A percentile compares a stretch with the other conserved stretches of the same genome.
phyloP scores from a whole-genome alignment of 1,140 invertebrate genomes.

The Euwallacea fornicatus region DNA sequence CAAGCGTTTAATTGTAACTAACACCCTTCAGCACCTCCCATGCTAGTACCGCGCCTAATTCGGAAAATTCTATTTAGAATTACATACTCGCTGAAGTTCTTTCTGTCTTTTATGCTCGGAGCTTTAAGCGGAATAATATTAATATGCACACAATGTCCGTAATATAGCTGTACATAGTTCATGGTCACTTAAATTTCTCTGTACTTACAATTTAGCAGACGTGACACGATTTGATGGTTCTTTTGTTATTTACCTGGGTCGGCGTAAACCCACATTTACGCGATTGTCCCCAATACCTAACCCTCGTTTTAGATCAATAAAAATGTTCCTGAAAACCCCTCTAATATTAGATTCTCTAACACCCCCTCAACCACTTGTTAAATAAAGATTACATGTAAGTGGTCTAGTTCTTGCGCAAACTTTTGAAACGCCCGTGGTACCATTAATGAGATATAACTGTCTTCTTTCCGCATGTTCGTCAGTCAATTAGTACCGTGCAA shows the following conservation, averaged over 20 bases:
- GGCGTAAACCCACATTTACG: neutral
- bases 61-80: no score
- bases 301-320: no score
- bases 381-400: no score
- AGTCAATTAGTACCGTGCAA: neutral
- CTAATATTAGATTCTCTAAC: no score
- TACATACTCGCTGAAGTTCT: no score
- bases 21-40: no score
- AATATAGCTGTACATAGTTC: slow-evolving; percentile 13
- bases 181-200: slow-evolving; percentile 21
- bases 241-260: no score
- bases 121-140: neutral
- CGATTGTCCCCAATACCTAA: neutral
- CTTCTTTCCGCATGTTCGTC: neutral
- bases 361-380: no score
- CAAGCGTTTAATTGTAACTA: no score
- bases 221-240: slow-evolving; percentile 29
- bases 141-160: neutral
- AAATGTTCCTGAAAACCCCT: no score
- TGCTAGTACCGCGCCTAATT: no score
- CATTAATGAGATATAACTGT: slow-evolving; percentile 1
- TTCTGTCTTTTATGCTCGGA: no score
- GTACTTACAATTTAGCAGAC: slow-evolving; percentile 11
- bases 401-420: neutral
- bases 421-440: neutral